Evolutionary conservation across 2,888 invertebrate genomes (phyloP), one percentile per base, ranked within the genome.

Genomic region (Priocnemis perturbator): DNA sequence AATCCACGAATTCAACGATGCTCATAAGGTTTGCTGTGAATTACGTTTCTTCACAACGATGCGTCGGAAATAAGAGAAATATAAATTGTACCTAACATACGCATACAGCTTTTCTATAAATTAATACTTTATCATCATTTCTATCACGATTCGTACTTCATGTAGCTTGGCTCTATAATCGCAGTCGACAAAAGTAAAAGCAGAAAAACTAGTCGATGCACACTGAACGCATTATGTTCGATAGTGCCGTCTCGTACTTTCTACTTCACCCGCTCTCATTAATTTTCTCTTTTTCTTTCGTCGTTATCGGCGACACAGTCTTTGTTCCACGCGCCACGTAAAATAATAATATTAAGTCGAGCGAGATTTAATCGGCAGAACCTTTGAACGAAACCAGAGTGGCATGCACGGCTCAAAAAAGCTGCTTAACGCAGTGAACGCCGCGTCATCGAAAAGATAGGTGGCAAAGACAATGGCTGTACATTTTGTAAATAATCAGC

Each of bases 311-410:
- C 62, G 26, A 53, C n/a, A 37, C 60, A 57, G 64, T 66, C 60
- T 63, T 60, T 59, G 69, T 64, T 65, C 65, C 74, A 70, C 70
- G 74, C 71, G 76, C 76, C 71, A 74, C 73, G 81, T 83, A 81
- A 85, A 85, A 85, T 85, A 85, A 85, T 84, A 85, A 85, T 85
- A 83, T 85, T 83, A 83, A 85, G 81, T 78, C 77, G 74, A 73
- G 81, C 77, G 78, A 81, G 85, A 86, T 85, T 83, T 86, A 84
- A 85, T 85, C 85, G 77, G 69, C 14, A 61, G 67, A 74, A 73
- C 74, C 82, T 83, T 82, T 83, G 85, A 83, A 82, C 81, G 84
- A 83, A 83, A 74, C 73, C 79, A 75, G 76, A 77, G 76, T 79
- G 81, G 81, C 85, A 78, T 85, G 85, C 85, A 83, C 77, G 78